Conservation (phyloP, 2,888 invertebrate genomes). For the Chaitophorus viminalis region DNA sequence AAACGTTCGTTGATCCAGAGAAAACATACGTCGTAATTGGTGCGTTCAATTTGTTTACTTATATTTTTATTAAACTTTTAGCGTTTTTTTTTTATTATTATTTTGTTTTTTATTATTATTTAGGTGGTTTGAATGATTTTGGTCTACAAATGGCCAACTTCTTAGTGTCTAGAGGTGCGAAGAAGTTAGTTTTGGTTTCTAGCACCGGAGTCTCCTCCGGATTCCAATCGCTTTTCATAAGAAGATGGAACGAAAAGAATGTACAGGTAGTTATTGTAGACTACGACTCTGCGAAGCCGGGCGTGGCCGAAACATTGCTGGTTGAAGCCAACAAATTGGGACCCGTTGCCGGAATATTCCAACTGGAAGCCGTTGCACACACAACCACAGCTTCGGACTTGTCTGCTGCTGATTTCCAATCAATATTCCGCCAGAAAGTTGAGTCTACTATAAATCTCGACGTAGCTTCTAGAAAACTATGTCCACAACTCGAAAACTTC, state of each 20-base stretch:
- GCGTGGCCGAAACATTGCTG: conserved; percentile 77
- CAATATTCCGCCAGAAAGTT: conserved; percentile 81
- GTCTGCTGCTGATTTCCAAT: conserved; percentile 74
- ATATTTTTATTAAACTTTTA: background rate
- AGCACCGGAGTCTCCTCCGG: conserved; percentile 71
- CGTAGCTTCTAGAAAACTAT: conserved; percentile 72
- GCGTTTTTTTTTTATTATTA: background rate
- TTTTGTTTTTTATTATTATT: conserved; percentile 49
- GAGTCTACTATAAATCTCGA: conserved; percentile 82
- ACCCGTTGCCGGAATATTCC: conserved; percentile 87
- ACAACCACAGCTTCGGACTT: conserved; percentile 83
- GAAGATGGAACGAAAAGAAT: conserved; percentile 77
- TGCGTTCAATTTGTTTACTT: conserved; percentile 63
- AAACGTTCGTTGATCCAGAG: conserved; percentile 69
- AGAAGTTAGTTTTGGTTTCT: conserved; percentile 71
- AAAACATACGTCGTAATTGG: conserved; percentile 72
- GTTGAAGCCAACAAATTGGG: conserved; percentile 74
- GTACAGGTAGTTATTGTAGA: conserved; percentile 76
- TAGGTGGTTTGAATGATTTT: conserved; percentile 72
- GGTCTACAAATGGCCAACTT: conserved; percentile 72
- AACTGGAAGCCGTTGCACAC: conserved; percentile 82
- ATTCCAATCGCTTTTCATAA: conserved; percentile 71
- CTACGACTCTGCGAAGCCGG: conserved; percentile 75
- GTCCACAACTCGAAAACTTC: conserved; percentile 75
- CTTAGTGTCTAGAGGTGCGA: conserved; percentile 72